Evolutionary conservation across 2,113 vertebrate species (phyloP).

Genomic region (Cynoglossus semilaevis): DNA sequence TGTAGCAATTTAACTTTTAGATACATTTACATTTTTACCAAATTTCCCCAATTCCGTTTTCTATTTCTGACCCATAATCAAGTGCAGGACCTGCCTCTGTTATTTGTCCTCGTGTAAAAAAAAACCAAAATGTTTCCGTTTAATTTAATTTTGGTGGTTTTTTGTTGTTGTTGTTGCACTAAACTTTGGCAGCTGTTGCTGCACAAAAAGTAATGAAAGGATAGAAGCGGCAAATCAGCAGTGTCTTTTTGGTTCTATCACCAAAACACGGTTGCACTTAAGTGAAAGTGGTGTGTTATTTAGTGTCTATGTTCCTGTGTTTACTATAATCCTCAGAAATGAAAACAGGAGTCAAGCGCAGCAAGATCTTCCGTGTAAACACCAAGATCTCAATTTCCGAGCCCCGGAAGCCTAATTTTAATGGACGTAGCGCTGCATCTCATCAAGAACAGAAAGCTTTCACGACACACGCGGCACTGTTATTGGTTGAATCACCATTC

Average conservation of each 20-base stretch:
- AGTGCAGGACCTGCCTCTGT: too few relatives aligned
- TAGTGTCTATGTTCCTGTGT: not conserved
- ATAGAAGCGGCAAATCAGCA: not conserved
- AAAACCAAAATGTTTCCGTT: too few relatives aligned
- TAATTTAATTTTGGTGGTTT: too few relatives aligned
- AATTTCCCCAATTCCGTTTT: too few relatives aligned
- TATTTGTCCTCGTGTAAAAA: too few relatives aligned
- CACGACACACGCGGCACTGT: conserved; percentile 4
- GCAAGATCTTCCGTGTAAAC: conserved; percentile 19
- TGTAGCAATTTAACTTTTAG: too few relatives aligned
- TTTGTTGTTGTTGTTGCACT: too few relatives aligned
- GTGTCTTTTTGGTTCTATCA: not conserved
- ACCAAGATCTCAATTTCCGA: conserved; percentile 1
- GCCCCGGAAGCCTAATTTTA: conserved; percentile 26
- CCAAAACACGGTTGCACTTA: not conserved
- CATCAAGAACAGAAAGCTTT: conserved; percentile 20
- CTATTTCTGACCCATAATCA: too few relatives aligned
- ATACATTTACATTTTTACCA: too few relatives aligned
- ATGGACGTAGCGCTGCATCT: conserved; percentile 29
- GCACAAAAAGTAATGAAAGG: not conserved
- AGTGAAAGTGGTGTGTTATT: not conserved
- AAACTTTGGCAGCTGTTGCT: not conserved
- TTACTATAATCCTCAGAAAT: not conserved
- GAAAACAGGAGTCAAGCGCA: conserved; percentile 14
- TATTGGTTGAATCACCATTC: conserved; percentile 33